Evolutionary conservation across 1,140 invertebrate species (phyloP), one percentile per base, ranked within the genome.

Genomic region (Ericerus pela): DNA sequence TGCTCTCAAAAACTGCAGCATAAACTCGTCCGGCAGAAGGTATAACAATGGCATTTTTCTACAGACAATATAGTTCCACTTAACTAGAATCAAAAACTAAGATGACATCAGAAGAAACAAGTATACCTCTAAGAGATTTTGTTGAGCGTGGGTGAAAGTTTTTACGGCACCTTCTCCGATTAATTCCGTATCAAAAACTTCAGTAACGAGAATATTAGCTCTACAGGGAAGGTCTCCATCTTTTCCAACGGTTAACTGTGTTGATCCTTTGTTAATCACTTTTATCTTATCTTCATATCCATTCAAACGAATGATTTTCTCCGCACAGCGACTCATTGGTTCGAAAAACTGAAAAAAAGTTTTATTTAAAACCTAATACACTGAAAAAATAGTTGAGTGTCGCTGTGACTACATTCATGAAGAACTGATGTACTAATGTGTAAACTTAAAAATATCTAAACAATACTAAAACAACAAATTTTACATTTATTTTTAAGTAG

Each of bases 131-230:
- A 96, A 70, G 2, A 98, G 75, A 61, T 80, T 63, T 58, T 82
- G 67, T 60, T 87, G 81, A 24, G 95, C 95, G 76, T 98, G 90
- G 59, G 78, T 80, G 67, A 95, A 99, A 30, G 91, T 95, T 29
- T 76, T 75, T 1, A 98, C 74, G 3, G 93, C 94, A 52, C 94
- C 86, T 76, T 96, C 93, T 6, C 92, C 95, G 66, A 98, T 98
- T 16, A 98, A 72, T 73, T 99, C 96, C 2, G 95, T 98, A 70
- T 98, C 95, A 78, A 97, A 95, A 6, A 98, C 85, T 77, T 99
- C 96, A 1, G 94, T 91, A 0, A 98, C 91, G 51, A 99, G 76
- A 62, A 99, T 84, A 73, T 97, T 96, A 3, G 89, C 89, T 66
- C 76, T 78, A n/a, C 78, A 69, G 30, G 74, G 68, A 74, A 97